Evolutionary conservation across 2,888 invertebrate genomes (phyloP).

Genomic region (Acanthopleura granulata): DNA sequence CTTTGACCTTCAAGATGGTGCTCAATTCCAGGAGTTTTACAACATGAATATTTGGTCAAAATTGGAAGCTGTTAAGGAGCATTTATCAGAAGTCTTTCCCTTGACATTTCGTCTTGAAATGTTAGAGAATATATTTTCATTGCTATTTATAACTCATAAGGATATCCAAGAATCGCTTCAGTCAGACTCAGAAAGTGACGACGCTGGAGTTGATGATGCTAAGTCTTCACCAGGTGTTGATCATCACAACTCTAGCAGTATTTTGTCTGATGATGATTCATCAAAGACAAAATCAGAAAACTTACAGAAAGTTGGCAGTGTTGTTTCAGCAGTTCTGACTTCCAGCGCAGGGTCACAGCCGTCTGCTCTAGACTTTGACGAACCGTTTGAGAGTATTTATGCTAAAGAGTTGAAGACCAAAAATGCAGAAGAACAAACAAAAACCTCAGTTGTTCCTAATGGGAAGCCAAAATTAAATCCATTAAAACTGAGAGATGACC

Average conservation of each 20-base stretch:
- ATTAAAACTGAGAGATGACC: not conserved
- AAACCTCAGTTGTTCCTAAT: not conserved
- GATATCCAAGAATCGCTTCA: slow-evolving; percentile 73
- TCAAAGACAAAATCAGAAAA: not conserved
- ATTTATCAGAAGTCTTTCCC: slow-evolving; percentile 55
- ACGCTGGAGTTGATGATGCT: slow-evolving; percentile 40
- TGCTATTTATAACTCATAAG: slow-evolving; percentile 78
- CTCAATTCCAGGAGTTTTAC: slow-evolving; percentile 45
- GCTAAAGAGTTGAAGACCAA: not conserved
- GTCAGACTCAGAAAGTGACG: slow-evolving; percentile 68
- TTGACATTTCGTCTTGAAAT: slow-evolving; percentile 73
- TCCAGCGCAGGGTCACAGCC: not conserved
- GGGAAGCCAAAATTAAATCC: not conserved
- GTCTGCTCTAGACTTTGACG: slow-evolving; percentile 21
- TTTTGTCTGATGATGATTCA: not conserved
- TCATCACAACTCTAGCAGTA: not conserved
- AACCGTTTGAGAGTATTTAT: slow-evolving; percentile 21
- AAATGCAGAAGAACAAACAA: not conserved
- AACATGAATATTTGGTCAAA: slow-evolving; percentile 47
- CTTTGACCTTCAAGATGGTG: not conserved
- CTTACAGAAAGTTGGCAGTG: not conserved
- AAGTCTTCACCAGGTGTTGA: slow-evolving; percentile 21
- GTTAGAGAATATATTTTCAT: slow-evolving; percentile 80
- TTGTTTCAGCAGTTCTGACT: not conserved
- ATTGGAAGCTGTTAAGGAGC: slow-evolving; percentile 41